Evolutionary conservation across 2,888 invertebrate species (phyloP).

Genomic region (Aleiodes alternator): DNA sequence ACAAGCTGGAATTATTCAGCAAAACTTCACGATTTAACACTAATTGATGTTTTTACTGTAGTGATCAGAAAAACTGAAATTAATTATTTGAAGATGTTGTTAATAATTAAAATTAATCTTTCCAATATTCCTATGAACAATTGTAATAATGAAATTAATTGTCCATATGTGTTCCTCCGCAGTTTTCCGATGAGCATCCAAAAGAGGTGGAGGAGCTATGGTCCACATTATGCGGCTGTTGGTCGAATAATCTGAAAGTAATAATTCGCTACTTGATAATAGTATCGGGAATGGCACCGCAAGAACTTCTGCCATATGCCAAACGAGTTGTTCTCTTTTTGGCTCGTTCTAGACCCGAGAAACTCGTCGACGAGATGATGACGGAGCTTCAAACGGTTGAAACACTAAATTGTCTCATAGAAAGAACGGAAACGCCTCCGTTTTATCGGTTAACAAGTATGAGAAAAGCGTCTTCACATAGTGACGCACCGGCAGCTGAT

Average conservation of each 20-base stretch:
- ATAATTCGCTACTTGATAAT: conserved; percentile 97
- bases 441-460: conserved; percentile 96
- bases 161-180: conserved; percentile 52
- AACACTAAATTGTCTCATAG: conserved; percentile 95
- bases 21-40: no score
- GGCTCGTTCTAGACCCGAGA: conserved; percentile 93
- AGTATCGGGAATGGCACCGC: conserved; percentile 97
- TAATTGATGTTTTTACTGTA: no score
- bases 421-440: conserved; percentile 98
- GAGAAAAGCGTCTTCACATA: conserved; percentile 92
- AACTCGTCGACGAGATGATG: conserved; percentile 97
- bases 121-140: no score
- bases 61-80: no score
- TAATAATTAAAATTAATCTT: no score
- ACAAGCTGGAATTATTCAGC: no score
- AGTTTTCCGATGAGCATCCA: conserved; percentile 97
- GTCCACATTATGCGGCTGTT: conserved; percentile 96
- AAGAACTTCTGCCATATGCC: conserved; percentile 92
- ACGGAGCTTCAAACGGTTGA: conserved; percentile 97
- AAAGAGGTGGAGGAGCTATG: conserved; percentile 97
- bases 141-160: neutral
- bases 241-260: conserved; percentile 98
- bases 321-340: conserved; percentile 96
- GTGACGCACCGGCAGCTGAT: conserved; percentile 77
- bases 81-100: no score